phyloP scores from a whole-genome alignment of 1,140 invertebrate species.

The Hyposmocoma kahamanoa region DNA sequence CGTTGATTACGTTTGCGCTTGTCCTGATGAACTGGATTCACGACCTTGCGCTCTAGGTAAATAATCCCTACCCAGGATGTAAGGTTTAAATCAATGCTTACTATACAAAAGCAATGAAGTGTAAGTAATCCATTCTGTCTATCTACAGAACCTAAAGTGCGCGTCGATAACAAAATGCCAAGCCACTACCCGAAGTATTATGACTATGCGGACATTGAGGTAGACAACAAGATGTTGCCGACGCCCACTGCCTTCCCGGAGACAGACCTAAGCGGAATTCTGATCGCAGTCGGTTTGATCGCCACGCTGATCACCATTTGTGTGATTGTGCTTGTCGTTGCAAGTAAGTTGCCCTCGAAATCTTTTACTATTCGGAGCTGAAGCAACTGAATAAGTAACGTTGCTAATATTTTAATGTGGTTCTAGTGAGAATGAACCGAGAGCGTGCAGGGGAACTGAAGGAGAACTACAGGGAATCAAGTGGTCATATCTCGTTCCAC shows the following conservation, averaged over 20 bases:
- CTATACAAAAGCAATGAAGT: too few species aligned
- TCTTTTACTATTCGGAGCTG: not conserved
- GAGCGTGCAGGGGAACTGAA: slow-evolving; percentile 40
- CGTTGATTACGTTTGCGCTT: slow-evolving; percentile 85
- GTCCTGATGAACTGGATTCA: slow-evolving; percentile 80
- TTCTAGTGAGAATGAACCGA: slow-evolving; percentile 35
- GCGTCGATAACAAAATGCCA: slow-evolving; percentile 45
- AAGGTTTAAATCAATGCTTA: too few species aligned
- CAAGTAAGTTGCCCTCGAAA: slow-evolving; percentile 23
- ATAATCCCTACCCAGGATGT: too few species aligned
- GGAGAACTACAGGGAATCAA: slow-evolving; percentile 52
- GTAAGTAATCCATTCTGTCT: slow-evolving; percentile 5
- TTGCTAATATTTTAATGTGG: not conserved
- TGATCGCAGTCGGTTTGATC: slow-evolving; percentile 26
- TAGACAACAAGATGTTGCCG: slow-evolving; percentile 9
- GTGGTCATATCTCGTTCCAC: slow-evolving; percentile 66
- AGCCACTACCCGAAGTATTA: slow-evolving; percentile 49
- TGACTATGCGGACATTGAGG: slow-evolving; percentile 50
- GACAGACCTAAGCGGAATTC: slow-evolving; percentile 19
- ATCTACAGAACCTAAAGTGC: slow-evolving; percentile 40
- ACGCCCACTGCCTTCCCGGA: slow-evolving; percentile 24
- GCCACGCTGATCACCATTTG: slow-evolving; percentile 22
- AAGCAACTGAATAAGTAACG: not conserved
- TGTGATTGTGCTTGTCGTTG: slow-evolving; percentile 26
- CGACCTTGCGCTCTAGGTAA: slow-evolving; percentile 49